Evolutionary conservation across 2,797 vertebrate species (phyloP).

Genomic region (Uromys caudimaculatus): DNA sequence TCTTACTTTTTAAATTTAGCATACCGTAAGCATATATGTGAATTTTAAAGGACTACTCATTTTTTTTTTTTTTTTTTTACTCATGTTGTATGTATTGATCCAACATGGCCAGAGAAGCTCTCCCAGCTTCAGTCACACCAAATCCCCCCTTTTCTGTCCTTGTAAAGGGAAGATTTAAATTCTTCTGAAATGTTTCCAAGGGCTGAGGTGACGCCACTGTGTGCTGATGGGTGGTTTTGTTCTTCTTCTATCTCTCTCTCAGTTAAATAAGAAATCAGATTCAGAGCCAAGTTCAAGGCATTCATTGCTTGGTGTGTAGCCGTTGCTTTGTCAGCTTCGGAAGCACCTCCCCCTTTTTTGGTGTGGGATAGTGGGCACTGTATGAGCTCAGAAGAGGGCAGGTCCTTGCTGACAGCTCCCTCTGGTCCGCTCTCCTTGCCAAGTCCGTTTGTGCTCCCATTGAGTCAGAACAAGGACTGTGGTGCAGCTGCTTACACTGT

Average conservation of each 20-base stretch:
- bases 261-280: slow-evolving; percentile 34
- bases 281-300: slow-evolving; percentile 33
- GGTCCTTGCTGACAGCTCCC: slow-evolving; percentile 5
- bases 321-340: background rate
- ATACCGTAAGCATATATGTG: background rate
- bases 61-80: too few relatives aligned
- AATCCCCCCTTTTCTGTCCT: background rate
- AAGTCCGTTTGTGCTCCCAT: background rate
- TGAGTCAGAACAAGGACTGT: slow-evolving; percentile 51
- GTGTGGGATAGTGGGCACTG: background rate
- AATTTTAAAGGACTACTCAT: rapidly evolving
- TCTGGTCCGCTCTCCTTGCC: background rate
- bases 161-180: background rate
- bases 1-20: background rate
- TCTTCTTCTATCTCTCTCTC: slow-evolving; percentile 16
- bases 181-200: background rate
- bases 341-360: background rate
- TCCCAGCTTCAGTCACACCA: rapidly evolving
- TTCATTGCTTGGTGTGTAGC: background rate
- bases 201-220: background rate
- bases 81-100: rapidly evolving
- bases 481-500: slow-evolving; percentile 82
- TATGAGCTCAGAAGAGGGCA: background rate
- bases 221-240: slow-evolving; percentile 6
- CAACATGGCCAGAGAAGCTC: background rate